Evolutionary conservation across 2,113 vertebrate genomes (phyloP).

Genomic region (Calyptomena viridis): DNA sequence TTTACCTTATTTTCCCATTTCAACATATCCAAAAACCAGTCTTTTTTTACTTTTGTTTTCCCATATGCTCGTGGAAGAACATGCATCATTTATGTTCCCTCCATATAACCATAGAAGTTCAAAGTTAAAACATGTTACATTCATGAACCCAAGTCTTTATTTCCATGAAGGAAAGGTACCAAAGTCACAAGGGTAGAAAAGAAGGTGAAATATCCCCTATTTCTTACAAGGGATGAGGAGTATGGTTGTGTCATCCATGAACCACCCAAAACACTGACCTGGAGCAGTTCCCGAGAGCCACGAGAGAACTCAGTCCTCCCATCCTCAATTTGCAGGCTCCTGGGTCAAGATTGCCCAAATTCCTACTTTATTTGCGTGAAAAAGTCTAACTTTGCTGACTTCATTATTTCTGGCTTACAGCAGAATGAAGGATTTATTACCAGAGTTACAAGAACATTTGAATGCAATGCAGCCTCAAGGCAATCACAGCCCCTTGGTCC

Average conservation of each 20-base stretch:
- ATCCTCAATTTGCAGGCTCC: neutral
- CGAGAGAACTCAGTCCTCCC: neutral
- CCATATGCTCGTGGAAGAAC: neutral
- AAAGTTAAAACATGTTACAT: neutral
- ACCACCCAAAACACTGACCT: neutral
- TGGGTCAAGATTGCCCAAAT: neutral
- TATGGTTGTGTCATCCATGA: rapidly evolving
- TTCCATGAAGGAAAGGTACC: neutral
- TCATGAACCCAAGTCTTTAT: rapidly evolving
- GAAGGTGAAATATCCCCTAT: neutral
- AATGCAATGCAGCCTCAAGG: neutral
- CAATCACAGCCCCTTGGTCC: neutral
- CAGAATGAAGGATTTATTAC: neutral
- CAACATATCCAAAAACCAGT: neutral
- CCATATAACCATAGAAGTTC: neutral
- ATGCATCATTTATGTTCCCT: neutral
- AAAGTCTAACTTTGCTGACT: neutral
- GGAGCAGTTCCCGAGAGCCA: neutral
- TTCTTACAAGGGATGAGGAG: rapidly evolving
- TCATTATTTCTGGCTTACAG: neutral
- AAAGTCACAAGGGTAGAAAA: neutral
- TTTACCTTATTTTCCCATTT: slow-evolving; percentile 2
- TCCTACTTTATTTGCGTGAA: neutral
- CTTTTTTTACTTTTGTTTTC: neutral
- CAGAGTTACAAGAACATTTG: neutral